Evolutionary conservation across 2,888 invertebrate species (phyloP).

Genomic region (Ormyrus rosae): DNA sequence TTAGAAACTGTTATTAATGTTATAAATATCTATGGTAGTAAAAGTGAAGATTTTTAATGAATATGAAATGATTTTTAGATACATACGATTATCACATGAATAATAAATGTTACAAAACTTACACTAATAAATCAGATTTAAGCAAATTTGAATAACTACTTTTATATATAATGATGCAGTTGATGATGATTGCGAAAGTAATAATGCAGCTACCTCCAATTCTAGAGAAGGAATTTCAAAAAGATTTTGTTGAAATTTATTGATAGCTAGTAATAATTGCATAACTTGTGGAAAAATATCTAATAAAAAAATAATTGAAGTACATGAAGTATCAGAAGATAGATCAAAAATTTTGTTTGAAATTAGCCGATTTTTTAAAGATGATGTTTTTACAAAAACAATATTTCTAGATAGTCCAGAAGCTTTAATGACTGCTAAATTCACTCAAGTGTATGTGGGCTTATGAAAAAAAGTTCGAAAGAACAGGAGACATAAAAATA

Average conservation of each 20-base stretch:
- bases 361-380: not conserved
- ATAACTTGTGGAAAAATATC: not conserved
- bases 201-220: not conserved
- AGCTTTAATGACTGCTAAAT: not conserved
- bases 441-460: not conserved
- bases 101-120: not conserved
- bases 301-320: not conserved
- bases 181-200: no score
- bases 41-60: not conserved
- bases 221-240: not conserved
- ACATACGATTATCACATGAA: no score
- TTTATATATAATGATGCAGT: not conserved
- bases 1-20: not conserved
- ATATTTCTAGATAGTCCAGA: no score
- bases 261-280: not conserved
- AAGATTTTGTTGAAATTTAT: not conserved
- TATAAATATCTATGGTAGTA: not conserved
- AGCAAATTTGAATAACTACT: not conserved
- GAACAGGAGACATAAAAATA: not conserved
- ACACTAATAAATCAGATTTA: not conserved
- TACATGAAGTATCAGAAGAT: not conserved
- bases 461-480: not conserved
- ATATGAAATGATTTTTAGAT: not conserved
- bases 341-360: not conserved
- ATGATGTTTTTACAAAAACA: not conserved